Conservation (phyloP, 2,888 invertebrate genomes). For the Lamellibrachia satsuma region DNA sequence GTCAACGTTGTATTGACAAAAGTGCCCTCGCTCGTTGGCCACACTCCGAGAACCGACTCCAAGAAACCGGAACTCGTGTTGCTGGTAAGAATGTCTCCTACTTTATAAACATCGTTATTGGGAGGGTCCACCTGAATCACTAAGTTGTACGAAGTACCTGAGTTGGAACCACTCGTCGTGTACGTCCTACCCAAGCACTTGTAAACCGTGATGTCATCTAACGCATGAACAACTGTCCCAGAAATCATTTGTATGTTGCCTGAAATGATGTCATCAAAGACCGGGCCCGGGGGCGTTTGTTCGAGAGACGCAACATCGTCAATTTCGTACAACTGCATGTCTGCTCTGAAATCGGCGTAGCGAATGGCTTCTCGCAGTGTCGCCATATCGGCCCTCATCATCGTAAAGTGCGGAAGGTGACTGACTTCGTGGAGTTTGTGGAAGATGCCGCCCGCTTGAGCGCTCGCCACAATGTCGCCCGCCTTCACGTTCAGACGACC, state of each 20-base stretch:
- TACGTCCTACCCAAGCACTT: conserved; percentile 21
- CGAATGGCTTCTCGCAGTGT: not conserved
- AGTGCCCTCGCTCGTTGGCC: not conserved
- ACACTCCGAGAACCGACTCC: not conserved
- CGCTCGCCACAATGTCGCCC: not conserved
- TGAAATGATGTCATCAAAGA: not conserved
- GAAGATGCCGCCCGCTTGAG: not conserved
- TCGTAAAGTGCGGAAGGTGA: not conserved
- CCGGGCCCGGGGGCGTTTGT: not conserved
- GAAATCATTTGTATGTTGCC: not conserved
- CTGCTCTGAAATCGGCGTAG: not conserved
- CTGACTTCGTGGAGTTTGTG: not conserved
- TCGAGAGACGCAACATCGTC: not conserved
- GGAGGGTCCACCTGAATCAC: not conserved
- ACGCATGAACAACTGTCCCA: not conserved
- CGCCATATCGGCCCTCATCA: not conserved
- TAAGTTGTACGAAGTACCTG: not conserved
- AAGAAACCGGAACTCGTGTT: not conserved
- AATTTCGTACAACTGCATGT: not conserved
- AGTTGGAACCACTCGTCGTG: not conserved
- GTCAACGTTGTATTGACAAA: conserved; percentile 1
- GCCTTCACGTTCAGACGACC: not conserved
- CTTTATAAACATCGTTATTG: not conserved
- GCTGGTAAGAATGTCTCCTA: conserved; percentile 18
- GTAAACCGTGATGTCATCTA: not conserved